These are phyloP conservation scores for Stenodema calcarata DNA, from an alignment of 2,888 invertebrate genomes.

Conservation along the genomic window DNA sequence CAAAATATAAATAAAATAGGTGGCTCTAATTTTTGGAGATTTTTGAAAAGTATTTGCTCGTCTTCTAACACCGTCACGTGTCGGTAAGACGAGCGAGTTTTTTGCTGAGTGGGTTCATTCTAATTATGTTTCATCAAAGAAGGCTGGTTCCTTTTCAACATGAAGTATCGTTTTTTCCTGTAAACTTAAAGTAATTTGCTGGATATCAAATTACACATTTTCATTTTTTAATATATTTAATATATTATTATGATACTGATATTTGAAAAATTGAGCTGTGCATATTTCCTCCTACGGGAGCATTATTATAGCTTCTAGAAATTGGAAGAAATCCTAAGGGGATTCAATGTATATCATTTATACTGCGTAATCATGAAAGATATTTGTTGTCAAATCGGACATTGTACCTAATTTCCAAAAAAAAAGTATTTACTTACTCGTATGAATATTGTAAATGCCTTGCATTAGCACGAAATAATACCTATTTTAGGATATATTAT, in stretches of 20 bases:
- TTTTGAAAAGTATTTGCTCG: constrained; percentile 26
- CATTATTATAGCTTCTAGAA: neutral
- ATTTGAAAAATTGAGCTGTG: constrained; percentile 29
- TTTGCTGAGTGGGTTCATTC: neutral
- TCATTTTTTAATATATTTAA: constrained; percentile 1
- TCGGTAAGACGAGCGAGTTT: neutral
- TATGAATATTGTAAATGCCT: constrained; percentile 47
- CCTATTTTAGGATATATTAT: constrained; percentile 40
- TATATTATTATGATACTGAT: neutral
- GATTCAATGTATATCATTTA: neutral
- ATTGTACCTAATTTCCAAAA: constrained; percentile 37
- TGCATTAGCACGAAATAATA: constrained; percentile 48
- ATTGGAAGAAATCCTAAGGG: neutral
- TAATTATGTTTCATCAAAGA: constrained; percentile 32
- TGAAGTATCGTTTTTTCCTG: neutral
- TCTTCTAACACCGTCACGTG: neutral
- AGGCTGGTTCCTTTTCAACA: constrained; percentile 52
- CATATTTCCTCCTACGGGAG: neutral
- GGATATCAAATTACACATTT: constrained; percentile 47
- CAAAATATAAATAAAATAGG: neutral
- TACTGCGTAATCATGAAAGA: neutral
- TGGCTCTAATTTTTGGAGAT: neutral
- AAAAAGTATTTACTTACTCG: constrained; percentile 27
- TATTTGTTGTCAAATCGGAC: neutral
- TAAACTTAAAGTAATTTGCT: constrained; percentile 35